Conservation (phyloP, 2,888 invertebrate genomes). For the Mimas tiliae region DNA sequence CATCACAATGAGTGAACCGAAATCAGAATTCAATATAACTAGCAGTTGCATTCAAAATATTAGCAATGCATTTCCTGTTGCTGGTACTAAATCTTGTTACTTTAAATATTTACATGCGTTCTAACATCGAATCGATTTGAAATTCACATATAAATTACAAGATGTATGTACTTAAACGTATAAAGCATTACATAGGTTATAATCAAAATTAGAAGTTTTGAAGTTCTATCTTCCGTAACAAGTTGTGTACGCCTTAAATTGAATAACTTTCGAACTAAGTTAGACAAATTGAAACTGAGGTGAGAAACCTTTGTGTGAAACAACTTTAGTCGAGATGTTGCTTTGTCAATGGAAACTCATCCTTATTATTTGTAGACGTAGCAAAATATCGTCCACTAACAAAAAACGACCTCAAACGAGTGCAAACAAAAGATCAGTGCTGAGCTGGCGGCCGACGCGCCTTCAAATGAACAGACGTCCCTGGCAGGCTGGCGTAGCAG, state of each 20-base stretch:
- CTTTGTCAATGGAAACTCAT: background rate
- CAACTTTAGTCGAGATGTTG: background rate
- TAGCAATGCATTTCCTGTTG: constrained; percentile 18
- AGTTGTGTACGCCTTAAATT: background rate
- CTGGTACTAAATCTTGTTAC: constrained; percentile 9
- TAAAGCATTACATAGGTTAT: background rate
- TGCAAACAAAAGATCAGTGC: constrained; percentile 33
- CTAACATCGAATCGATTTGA: background rate
- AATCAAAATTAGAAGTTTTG: constrained; percentile 1
- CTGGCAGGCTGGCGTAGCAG: constrained; percentile 27
- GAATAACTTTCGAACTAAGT: constrained; percentile 15
- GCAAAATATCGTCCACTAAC: background rate
- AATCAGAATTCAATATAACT: background rate
- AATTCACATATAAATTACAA: constrained; percentile 2
- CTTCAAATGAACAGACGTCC: constrained; percentile 30
- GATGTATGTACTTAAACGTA: background rate
- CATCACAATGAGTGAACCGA: background rate
- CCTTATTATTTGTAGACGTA: background rate
- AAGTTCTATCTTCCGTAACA: background rate
- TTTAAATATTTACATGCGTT: constrained; percentile 15
- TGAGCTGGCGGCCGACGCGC: constrained; percentile 31
- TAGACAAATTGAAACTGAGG: constrained; percentile 13
- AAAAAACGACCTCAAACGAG: constrained; percentile 5
- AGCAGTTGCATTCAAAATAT: constrained; percentile 5
- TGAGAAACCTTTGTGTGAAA: constrained; percentile 3